Evolutionary conservation across 2,797 vertebrate species (phyloP).

Genomic region (Tragopan temminckii): DNA sequence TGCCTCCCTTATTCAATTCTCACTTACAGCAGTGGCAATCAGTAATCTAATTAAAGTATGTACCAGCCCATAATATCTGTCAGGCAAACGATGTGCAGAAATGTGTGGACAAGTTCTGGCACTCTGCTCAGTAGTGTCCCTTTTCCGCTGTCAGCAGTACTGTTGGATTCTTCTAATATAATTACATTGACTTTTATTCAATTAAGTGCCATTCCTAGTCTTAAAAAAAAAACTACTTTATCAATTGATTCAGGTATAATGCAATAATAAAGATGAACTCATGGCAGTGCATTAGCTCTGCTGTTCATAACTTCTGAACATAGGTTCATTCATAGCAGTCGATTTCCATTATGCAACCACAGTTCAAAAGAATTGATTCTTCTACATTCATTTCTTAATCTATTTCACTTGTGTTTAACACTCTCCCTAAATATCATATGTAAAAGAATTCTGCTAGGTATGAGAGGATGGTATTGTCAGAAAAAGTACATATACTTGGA

Average conservation of each 20-base stretch:
- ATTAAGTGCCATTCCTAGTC: conserved; percentile 97
- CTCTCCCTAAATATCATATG: conserved; percentile 71
- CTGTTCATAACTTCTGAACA: conserved; percentile 92
- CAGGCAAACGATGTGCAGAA: conserved; percentile 85
- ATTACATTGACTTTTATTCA: conserved; percentile 98
- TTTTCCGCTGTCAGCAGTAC: conserved; percentile 96
- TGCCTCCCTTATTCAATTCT: conserved; percentile 80
- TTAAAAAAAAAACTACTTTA: conserved; percentile 92
- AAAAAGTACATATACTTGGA: conserved; percentile 27
- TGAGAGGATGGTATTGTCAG: neutral
- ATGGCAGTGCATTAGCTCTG: conserved; percentile 95
- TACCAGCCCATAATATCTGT: conserved; percentile 84
- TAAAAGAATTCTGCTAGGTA: conserved; percentile 55
- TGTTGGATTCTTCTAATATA: conserved; percentile 93
- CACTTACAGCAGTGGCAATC: conserved; percentile 81
- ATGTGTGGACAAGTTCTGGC: conserved; percentile 85
- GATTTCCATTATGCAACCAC: conserved; percentile 88
- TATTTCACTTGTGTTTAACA: conserved; percentile 84
- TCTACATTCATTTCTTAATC: conserved; percentile 84
- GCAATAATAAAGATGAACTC: conserved; percentile 98
- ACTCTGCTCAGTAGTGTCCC: conserved; percentile 85
- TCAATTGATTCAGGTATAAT: conserved; percentile 99
- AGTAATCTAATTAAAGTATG: conserved; percentile 85
- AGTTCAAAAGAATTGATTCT: conserved; percentile 86
- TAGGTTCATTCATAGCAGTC: conserved; percentile 86